Evolutionary conservation across 2,113 vertebrate genomes (phyloP).

Genomic region (Urocitellus parryii): DNA sequence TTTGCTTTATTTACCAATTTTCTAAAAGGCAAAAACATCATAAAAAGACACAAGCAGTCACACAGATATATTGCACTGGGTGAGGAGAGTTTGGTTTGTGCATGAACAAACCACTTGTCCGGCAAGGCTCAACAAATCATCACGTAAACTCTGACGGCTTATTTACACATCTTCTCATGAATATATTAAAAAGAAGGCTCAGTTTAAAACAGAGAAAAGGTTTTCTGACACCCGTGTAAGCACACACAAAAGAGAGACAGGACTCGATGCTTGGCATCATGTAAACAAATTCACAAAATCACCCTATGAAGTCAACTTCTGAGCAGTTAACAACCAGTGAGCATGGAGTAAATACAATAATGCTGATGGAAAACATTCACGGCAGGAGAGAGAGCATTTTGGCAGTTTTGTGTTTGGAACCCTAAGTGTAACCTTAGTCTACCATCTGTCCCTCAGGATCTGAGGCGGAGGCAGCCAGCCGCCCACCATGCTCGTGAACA

Average conservation of each 20-base stretch:
- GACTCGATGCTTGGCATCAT: conserved; percentile 61
- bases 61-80: conserved; percentile 87
- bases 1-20: conserved; percentile 89
- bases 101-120: conserved; percentile 74
- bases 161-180: conserved; percentile 77
- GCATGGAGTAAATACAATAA: neutral
- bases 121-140: conserved; percentile 76
- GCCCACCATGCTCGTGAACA: neutral
- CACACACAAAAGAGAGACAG: conserved; percentile 77
- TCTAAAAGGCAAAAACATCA: conserved; percentile 90
- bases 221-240: conserved; percentile 81
- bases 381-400: neutral
- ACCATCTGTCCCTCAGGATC: rapidly evolving
- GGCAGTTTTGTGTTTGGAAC: conserved; percentile 40
- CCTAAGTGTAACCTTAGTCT: neutral
- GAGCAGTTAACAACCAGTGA: conserved; percentile 61
- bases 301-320: conserved; percentile 78
- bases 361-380: conserved; percentile 65
- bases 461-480: neutral
- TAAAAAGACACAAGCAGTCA: conserved; percentile 90
- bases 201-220: conserved; percentile 84
- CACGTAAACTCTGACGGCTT: conserved; percentile 77
- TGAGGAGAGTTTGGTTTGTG: conserved; percentile 81
- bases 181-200: conserved; percentile 85
- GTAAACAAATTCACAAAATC: conserved; percentile 84